These are phyloP conservation scores for Taxidea taxus DNA, from an alignment of 2,113 vertebrate genomes.

Conservation along the genomic window DNA sequence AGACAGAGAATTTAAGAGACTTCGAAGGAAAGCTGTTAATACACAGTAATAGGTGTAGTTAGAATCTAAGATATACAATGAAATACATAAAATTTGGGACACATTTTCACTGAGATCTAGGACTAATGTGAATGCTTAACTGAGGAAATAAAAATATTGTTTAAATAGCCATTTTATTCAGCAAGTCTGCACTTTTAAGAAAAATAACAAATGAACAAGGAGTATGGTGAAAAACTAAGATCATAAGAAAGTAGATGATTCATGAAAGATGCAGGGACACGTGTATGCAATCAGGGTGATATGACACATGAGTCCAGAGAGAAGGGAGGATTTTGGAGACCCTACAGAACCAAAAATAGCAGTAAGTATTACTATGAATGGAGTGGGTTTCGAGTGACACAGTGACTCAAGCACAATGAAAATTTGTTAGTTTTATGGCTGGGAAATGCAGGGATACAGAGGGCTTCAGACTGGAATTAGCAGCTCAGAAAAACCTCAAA, in stretches of 20 bases:
- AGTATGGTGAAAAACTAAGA: neutral
- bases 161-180: neutral
- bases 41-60: neutral
- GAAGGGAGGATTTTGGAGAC: neutral
- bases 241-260: neutral
- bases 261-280: neutral
- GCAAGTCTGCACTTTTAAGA: neutral
- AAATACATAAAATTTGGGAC: neutral
- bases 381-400: neutral
- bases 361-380: neutral
- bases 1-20: neutral
- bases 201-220: neutral
- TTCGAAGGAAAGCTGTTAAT: neutral
- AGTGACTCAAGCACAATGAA: neutral
- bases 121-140: neutral
- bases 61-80: neutral
- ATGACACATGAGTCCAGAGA: neutral
- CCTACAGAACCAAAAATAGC: neutral
- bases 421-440: neutral
- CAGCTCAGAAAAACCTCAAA: neutral
- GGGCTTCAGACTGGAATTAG: neutral
- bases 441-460: neutral
- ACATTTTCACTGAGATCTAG: neutral
- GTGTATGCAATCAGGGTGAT: neutral
- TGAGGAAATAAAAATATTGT: neutral